Evolutionary conservation across 2,888 invertebrate species (phyloP), one percentile per base, ranked within the genome.

Genomic region (Glyphotaelius pellucidus): DNA sequence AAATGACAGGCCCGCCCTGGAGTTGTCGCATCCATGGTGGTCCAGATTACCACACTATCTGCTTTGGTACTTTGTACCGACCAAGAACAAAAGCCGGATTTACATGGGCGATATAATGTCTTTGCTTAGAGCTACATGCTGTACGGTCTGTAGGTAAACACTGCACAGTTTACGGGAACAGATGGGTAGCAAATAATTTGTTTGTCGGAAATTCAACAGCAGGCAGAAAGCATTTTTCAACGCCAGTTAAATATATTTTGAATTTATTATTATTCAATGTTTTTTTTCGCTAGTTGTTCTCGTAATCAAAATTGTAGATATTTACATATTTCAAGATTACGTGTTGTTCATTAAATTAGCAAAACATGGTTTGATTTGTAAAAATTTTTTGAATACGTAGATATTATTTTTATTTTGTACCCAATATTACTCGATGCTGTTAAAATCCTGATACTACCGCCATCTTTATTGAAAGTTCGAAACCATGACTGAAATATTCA

Each of bases 21-120:
- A 47, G n/a, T 47, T 35, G 30, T 15, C 86, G 42, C 38, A 86
- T 86, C 11, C 86, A 12, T 42, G 38, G 30, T 47, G 86, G 86
- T 86, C 90, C 79, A 90, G 67, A 89, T 89, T 88, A 88, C 90
- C 79, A 86, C 80, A 85, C 84, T 86, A 52, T 90, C 80, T 83
- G 83, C 85, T 87, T 87, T 47, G 52, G 89, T 87, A 38, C 85
- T 87, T 47, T 35, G 89, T 87, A 38, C 85, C 81, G 80, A 80
- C 86, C 86, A 47, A 91, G 87, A 91, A 91, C 90, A 91, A 87
- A 91, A 87, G 87, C 80, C 79, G 35, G 32, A 88, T 30, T 67
- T 67, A 25, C 67, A 67, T 67, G 67, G 67, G 25, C 67, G 67
- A n/a, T 67, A 67, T 35, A 35, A 35, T 25, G 79, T 88, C 30